Conservation (phyloP, 2,797 vertebrate genomes). For the Rhynchotus rufescens region DNA sequence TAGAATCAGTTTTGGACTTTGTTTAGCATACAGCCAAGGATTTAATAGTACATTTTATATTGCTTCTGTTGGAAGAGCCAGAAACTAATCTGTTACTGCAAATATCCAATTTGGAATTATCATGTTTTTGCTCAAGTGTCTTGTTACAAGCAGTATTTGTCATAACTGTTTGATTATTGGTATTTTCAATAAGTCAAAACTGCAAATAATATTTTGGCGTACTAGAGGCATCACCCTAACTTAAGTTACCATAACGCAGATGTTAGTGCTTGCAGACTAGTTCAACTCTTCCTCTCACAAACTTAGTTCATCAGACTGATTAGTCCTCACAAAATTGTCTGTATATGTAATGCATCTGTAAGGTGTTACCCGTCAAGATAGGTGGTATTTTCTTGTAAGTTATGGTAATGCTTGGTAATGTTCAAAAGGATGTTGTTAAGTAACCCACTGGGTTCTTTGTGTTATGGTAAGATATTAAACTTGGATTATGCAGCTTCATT, state of each 20-base stretch:
- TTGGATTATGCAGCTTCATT: not conserved
- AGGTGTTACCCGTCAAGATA: accelerated
- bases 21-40: not conserved
- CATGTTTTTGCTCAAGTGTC: not conserved
- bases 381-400: not conserved
- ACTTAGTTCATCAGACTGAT: accelerated
- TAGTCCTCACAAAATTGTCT: not conserved
- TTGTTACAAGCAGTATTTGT: not conserved
- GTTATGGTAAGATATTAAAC: not conserved
- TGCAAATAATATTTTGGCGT: not conserved
- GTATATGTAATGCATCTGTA: not conserved
- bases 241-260: not conserved
- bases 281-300: not conserved
- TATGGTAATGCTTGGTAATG: accelerated
- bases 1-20: not conserved
- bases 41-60: not conserved
- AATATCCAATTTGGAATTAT: not conserved
- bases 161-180: not conserved
- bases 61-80: not conserved
- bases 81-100: not conserved
- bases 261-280: not conserved
- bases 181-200: not conserved
- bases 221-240: not conserved
- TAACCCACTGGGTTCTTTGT: not conserved
- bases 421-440: not conserved